Conservation (phyloP, 2,797 vertebrate species). For the Enteromius thamalakanensis region DNA sequence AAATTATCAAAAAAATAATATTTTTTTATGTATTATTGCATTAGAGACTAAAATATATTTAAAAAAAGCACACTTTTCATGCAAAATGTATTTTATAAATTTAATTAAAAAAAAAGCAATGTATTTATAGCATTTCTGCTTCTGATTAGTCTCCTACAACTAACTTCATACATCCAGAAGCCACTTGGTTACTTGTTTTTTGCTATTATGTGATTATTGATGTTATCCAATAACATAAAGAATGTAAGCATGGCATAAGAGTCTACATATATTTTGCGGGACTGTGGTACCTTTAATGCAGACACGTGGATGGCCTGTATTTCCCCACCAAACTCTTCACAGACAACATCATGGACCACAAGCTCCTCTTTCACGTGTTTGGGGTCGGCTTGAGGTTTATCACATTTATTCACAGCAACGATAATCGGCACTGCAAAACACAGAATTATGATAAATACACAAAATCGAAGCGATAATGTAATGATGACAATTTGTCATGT, state of each 20-base stretch:
- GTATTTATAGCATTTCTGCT: background rate
- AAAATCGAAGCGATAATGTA: background rate
- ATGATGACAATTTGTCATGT: too few species aligned
- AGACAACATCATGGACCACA: conserved; percentile 85
- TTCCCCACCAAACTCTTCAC: conserved; percentile 93
- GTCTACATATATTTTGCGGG: background rate
- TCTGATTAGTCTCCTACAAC: background rate
- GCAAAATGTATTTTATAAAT: background rate
- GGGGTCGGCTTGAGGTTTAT: conserved; percentile 86
- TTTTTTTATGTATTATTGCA: background rate
- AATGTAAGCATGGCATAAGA: background rate
- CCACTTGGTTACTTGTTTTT: background rate
- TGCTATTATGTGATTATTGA: background rate
- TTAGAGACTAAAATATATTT: background rate
- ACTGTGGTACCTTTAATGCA: conserved; percentile 83
- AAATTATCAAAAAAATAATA: background rate
- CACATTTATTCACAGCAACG: conserved; percentile 95
- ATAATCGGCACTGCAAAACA: conserved; percentile 83
- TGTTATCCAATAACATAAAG: background rate
- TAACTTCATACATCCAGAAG: background rate
- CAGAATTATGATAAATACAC: background rate
- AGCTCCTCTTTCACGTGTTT: conserved; percentile 86
- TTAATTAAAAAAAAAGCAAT: background rate
- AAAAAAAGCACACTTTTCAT: conserved; percentile 11
- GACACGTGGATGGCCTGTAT: conserved; percentile 90